phyloP scores from a whole-genome alignment of 1,140 invertebrate genomes.

The Helicoverpa zea region DNA sequence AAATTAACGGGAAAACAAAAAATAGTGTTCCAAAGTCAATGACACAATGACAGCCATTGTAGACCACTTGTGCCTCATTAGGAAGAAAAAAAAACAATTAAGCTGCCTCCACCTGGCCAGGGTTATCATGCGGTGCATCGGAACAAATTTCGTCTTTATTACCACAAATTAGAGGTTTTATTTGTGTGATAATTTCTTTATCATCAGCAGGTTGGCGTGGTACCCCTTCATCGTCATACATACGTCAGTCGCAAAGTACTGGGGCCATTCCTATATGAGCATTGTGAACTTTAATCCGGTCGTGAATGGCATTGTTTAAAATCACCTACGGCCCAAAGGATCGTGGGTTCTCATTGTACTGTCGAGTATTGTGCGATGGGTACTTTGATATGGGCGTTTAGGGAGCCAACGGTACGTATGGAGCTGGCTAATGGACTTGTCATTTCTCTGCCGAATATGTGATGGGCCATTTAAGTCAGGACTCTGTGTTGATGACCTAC shows the following conservation, averaged over 20 bases:
- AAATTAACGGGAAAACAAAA: constrained; percentile 67
- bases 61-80: constrained; percentile 82
- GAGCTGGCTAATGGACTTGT: constrained; percentile 30
- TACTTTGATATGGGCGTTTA: constrained; percentile 51
- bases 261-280: constrained; percentile 79
- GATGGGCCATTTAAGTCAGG: not conserved
- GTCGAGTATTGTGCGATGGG: constrained; percentile 48
- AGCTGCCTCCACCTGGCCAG: constrained; percentile 65
- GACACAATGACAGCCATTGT: constrained; percentile 79
- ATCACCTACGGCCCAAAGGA: constrained; percentile 67
- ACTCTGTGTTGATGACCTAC: no score
- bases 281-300: constrained; percentile 78
- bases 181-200: constrained; percentile 42
- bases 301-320: constrained; percentile 78
- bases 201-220: constrained; percentile 46
- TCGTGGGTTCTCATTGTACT: constrained; percentile 59
- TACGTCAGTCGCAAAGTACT: constrained; percentile 68
- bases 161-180: constrained; percentile 51
- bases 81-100: constrained; percentile 82
- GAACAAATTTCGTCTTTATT: constrained; percentile 52
- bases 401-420: constrained; percentile 18
- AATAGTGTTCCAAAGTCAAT: constrained; percentile 65
- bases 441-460: constrained; percentile 37
- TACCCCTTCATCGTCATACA: constrained; percentile 65
- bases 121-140: constrained; percentile 12